Conservation (phyloP, 2,888 invertebrate genomes). For the Phortica magna region DNA sequence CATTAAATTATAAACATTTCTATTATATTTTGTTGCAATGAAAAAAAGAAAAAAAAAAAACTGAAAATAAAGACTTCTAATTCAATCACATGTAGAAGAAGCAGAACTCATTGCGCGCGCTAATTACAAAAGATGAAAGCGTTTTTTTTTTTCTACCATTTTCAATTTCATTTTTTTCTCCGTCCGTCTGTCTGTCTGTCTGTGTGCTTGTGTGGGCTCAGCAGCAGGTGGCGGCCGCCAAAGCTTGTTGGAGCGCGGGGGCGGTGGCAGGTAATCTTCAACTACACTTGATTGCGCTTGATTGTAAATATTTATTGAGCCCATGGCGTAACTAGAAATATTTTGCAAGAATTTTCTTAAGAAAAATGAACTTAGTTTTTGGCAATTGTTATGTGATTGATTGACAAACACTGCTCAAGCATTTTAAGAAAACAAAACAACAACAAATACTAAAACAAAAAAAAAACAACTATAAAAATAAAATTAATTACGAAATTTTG, state of each 20-base stretch:
- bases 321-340: background rate
- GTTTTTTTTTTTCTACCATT: slow-evolving; percentile 38
- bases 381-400: slow-evolving; percentile 52
- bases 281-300: background rate
- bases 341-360: slow-evolving; percentile 54
- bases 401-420: slow-evolving; percentile 55
- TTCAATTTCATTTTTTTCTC: background rate
- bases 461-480: background rate
- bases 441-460: background rate
- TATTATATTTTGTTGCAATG: slow-evolving; percentile 4
- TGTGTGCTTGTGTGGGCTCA: slow-evolving; percentile 12
- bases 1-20: slow-evolving; percentile 40
- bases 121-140: slow-evolving; percentile 66
- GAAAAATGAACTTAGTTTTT: slow-evolving; percentile 53
- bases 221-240: slow-evolving; percentile 24
- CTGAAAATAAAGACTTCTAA: slow-evolving; percentile 45
- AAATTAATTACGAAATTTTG: slow-evolving; percentile 35
- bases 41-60: slow-evolving; percentile 35
- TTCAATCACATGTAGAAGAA: slow-evolving; percentile 55
- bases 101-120: slow-evolving; percentile 25
- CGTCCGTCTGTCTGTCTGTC: too few relatives aligned
- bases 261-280: background rate
- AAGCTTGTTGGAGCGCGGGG: background rate
- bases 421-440: background rate
- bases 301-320: slow-evolving; percentile 44